Evolutionary conservation across 2,888 invertebrate species (phyloP).

Genomic region (Cephus spinipes): DNA sequence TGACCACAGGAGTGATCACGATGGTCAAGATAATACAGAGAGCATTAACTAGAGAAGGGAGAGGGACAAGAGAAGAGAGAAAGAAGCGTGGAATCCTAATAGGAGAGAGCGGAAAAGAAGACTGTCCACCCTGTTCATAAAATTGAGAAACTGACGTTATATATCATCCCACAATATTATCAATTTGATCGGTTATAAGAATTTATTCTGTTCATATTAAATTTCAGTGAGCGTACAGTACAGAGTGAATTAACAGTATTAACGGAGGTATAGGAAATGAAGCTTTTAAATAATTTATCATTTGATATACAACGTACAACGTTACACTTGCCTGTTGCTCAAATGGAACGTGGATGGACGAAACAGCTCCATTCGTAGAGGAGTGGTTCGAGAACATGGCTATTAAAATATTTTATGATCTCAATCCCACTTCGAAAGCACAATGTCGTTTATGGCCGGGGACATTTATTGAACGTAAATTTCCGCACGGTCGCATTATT

Average conservation of each 20-base stretch:
- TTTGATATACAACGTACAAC: neutral
- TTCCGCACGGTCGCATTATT: conserved; percentile 26
- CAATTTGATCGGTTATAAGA: neutral
- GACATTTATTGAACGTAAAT: conserved; percentile 36
- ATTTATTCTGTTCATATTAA: neutral
- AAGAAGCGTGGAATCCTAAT: neutral
- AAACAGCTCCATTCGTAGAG: neutral
- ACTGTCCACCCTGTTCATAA: neutral
- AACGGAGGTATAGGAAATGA: neutral
- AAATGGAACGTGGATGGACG: neutral
- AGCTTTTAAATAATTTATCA: neutral
- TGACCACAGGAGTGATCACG: neutral
- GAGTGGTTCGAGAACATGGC: neutral
- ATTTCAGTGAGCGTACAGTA: neutral
- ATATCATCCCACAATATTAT: neutral
- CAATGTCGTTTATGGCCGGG: conserved; percentile 36
- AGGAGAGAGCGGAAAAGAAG: neutral
- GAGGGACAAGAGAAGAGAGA: neutral
- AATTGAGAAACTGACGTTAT: neutral
- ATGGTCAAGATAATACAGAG: neutral
- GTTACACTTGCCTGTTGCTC: neutral
- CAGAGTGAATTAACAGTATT: neutral
- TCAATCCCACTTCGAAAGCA: conserved; percentile 24
- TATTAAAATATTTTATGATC: conserved; percentile 8
- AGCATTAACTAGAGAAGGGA: neutral